Evolutionary conservation across 2,113 vertebrate genomes (phyloP).

Genomic region (Mohoua ochrocephala): DNA sequence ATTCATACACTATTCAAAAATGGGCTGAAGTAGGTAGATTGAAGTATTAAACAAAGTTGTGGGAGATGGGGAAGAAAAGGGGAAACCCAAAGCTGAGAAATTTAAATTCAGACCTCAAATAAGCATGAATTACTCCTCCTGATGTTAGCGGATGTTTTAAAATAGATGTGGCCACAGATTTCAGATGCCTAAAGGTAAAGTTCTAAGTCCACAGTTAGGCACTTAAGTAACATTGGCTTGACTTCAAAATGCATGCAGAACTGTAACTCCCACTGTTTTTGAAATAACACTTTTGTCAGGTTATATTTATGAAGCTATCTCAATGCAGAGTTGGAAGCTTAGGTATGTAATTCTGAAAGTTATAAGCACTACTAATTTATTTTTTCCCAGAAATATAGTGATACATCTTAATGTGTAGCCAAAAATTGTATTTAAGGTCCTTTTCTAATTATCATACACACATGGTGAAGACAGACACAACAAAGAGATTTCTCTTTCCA

Average conservation of each 20-base stretch:
- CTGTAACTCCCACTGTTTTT: background rate
- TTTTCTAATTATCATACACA: background rate
- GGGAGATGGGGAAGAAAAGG: background rate
- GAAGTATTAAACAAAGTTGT: background rate
- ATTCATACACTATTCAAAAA: background rate
- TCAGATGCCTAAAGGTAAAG: background rate
- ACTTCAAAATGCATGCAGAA: background rate
- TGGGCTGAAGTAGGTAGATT: background rate
- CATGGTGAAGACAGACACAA: background rate
- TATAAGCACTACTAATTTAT: background rate
- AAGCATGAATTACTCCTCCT: background rate
- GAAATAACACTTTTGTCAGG: background rate
- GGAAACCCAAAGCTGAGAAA: background rate
- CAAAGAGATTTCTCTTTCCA: background rate
- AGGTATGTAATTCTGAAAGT: background rate
- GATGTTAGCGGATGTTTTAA: background rate
- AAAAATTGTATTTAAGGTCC: background rate
- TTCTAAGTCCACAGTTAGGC: background rate
- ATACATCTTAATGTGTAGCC: background rate
- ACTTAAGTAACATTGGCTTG: background rate
- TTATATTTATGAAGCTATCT: background rate
- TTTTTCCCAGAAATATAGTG: background rate
- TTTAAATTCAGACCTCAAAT: constrained; percentile 39
- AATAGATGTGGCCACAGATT: constrained; percentile 9
- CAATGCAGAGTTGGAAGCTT: background rate